Evolutionary conservation across 2,888 invertebrate species (phyloP), one percentile per base, ranked within the genome.

Genomic region (Lutraria lutraria): DNA sequence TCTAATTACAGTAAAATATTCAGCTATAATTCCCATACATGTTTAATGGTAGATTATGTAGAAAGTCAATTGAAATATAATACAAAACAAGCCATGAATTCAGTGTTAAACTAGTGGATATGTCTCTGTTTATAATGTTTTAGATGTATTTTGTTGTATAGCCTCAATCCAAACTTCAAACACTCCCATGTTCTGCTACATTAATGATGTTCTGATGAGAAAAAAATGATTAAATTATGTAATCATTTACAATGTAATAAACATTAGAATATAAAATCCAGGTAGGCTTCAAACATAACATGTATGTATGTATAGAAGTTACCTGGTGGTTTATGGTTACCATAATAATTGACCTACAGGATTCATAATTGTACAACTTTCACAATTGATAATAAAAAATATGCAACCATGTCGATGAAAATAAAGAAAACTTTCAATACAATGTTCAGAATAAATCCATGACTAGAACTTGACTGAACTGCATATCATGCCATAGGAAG

Each of bases 121-220:
- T 68, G 63, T 68, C 25, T 8, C n/a, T 68, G 21, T 68, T 25
- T 68, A 6, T 8, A 68, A 25, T n/a, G 8, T 12, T 68, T 68
- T 25, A 68, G 2, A 12, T n/a, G 25, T 10, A 13, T 63, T 25
- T 68, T n/a, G 63, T 12, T 68, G 10, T n/a, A 6, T 25, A n/a
- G 2, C n/a, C 63, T 68, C 25, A 13, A 25, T 25, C n/a, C 25
- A 25, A 8, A n/a, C 12, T 25, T 68, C n/a, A 68, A 12, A n/a
- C 13, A 68, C 63, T 68, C 25, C 63, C 4, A 25, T 0, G 25
- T 68, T n/a, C 25, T 25, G 21, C n/a, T 68, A n/a, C 25, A 68
- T 68, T 68, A 68, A 68, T 68, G 63, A 68, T 25, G 63, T 68
- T 68, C 25, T 68, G 63, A 68, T 68, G 63, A 25, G 63, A 68